Conservation (phyloP, 2,113 vertebrate species). For the Physeter macrocephalus region DNA sequence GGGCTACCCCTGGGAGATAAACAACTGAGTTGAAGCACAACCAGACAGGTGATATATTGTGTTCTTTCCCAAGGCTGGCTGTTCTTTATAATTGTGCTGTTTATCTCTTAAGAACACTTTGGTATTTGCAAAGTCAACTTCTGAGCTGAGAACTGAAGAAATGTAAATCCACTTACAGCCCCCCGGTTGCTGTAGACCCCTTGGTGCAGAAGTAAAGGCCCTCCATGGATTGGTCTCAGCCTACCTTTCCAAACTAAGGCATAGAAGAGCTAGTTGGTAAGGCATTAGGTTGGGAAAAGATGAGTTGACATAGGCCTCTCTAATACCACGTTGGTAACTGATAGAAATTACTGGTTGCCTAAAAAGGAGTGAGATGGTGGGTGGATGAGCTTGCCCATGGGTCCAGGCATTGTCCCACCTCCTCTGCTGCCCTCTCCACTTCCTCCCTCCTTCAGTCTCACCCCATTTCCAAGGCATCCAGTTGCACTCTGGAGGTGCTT, state of each 20-base stretch:
- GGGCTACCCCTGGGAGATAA: neutral
- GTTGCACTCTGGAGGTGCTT: neutral
- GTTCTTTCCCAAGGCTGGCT: neutral
- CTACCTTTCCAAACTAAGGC: neutral
- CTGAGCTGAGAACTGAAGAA: neutral
- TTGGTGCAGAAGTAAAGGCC: neutral
- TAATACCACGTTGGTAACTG: neutral
- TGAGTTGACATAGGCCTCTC: neutral
- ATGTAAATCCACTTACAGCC: neutral
- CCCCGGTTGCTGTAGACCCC: neutral
- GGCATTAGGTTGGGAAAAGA: neutral
- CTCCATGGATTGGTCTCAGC: neutral
- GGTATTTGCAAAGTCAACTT: neutral
- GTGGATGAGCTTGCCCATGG: neutral
- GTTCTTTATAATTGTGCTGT: neutral
- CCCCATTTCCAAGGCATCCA: neutral
- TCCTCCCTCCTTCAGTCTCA: neutral
- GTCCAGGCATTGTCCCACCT: neutral
- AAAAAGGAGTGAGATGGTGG: neutral
- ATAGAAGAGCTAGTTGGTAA: neutral
- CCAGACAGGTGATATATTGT: neutral
- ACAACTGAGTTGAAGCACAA: neutral
- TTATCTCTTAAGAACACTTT: conserved; percentile 21
- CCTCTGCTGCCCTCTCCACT: neutral
- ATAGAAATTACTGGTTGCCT: neutral